A percentile compares a stretch with the other conserved stretches of the same genome.
phyloP scores from a whole-genome alignment of 1,140 invertebrate species.

The Lordiphosa mommai region DNA sequence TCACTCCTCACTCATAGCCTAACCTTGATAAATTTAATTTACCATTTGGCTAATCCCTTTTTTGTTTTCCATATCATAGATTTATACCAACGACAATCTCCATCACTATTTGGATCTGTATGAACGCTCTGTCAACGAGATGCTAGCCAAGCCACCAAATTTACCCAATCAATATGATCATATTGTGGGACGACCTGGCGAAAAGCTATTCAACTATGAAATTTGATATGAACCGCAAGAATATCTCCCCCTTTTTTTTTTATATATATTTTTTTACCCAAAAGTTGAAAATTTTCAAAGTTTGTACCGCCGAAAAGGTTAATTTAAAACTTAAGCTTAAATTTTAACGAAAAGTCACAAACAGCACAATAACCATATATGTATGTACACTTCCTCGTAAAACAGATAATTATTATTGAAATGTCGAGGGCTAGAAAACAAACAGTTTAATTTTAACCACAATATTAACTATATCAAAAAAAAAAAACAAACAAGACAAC shows the following conservation, averaged over 20 bases:
- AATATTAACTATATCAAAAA: no score
- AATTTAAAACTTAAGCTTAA: no score
- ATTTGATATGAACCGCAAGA: conserved; percentile 1
- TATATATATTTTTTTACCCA: no score
- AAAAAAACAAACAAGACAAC: no score
- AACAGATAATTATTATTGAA: no score
- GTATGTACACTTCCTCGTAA: no score
- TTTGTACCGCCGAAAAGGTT: no score
- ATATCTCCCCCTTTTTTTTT: neutral
- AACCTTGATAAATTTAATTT: neutral
- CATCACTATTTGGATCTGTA: conserved; percentile 42
- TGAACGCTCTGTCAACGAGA: conserved; percentile 59
- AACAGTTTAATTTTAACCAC: no score
- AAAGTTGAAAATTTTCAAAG: no score
- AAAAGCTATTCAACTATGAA: conserved; percentile 49
- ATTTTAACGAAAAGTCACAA: no score
- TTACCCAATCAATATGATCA: conserved; percentile 57
- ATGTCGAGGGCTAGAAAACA: no score
- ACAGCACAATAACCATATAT: no score
- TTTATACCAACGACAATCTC: conserved; percentile 38
- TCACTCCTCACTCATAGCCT: neutral
- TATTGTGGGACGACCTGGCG: conserved; percentile 60
- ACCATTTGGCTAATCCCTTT: conserved; percentile 1
- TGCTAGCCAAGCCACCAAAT: conserved; percentile 59
- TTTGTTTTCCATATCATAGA: conserved; percentile 22